phyloP scores from a whole-genome alignment of 1,140 invertebrate genomes.

The Scaptomyza pallida region DNA sequence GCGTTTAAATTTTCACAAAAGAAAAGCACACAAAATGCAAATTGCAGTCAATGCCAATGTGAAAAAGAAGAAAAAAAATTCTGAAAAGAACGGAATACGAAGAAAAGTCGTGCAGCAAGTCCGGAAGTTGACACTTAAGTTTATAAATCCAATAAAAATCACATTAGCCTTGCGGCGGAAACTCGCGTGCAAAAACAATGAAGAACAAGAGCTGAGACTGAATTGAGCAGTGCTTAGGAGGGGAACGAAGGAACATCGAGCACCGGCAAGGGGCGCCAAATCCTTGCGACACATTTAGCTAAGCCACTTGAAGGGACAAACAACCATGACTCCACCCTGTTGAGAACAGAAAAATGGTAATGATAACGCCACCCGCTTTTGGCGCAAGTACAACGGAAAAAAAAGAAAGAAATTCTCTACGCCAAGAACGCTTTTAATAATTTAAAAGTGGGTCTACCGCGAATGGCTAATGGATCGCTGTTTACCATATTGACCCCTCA shows the following conservation, averaged over 20 bases:
- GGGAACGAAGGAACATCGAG: no score
- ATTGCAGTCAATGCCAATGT: constrained; percentile 21
- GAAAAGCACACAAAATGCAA: constrained; percentile 25
- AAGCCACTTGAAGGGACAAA: constrained; percentile 53
- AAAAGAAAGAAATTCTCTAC: constrained; percentile 1
- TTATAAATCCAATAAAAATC: constrained; percentile 79
- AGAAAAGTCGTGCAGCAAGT: constrained; percentile 20
- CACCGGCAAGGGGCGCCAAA: constrained; percentile 21
- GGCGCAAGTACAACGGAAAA: constrained; percentile 1
- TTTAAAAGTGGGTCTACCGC: constrained; percentile 37
- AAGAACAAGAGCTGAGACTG: constrained; percentile 46
- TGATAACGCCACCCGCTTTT: constrained; percentile 34
- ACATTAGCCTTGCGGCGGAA: constrained; percentile 70
- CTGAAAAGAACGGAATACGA: neutral
- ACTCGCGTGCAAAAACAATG: constrained; percentile 59
- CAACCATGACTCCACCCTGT: constrained; percentile 1
- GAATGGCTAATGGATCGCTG: constrained; percentile 35
- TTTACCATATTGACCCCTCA: constrained; percentile 22
- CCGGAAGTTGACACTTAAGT: constrained; percentile 70
- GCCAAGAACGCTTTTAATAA: constrained; percentile 57
- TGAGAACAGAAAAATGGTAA: constrained; percentile 62
- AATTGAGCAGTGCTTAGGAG: no score
- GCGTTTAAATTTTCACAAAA: constrained; percentile 43
- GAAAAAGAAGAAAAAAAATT: constrained; percentile 4
- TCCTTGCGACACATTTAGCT: constrained; percentile 62